phyloP scores from a whole-genome alignment of 2,113 vertebrate genomes.

The Chloroceryle aenea region DNA sequence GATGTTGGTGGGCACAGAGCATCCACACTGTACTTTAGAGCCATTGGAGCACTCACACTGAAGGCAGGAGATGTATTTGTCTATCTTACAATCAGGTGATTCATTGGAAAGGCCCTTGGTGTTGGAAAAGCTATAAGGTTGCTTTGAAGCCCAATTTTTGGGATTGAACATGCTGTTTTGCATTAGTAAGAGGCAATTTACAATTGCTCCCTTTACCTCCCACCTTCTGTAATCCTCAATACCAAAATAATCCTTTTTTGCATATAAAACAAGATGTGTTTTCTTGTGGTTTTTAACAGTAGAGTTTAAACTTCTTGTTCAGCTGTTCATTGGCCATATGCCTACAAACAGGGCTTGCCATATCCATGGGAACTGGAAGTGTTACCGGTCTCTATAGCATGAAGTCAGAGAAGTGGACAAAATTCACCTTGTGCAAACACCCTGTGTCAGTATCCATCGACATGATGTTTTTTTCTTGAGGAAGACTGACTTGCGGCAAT shows the following conservation, averaged over 20 bases:
- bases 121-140: background rate
- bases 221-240: background rate
- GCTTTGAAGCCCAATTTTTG: background rate
- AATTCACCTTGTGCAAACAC: background rate
- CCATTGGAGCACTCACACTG: rapidly evolving
- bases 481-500: too few species aligned
- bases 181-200: background rate
- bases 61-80: background rate
- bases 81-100: background rate
- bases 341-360: rapidly evolving
- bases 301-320: background rate
- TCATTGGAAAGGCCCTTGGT: background rate
- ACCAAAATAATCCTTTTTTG: background rate
- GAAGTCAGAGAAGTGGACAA: background rate
- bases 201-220: background rate
- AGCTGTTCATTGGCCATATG: background rate
- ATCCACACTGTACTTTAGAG: background rate
- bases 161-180: background rate
- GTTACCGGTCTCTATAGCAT: background rate
- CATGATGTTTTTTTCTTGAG: background rate
- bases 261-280: background rate
- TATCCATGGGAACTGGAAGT: rapidly evolving
- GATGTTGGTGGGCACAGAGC: background rate
- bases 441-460: background rate
- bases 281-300: background rate